These are phyloP conservation scores for Rutilus rutilus DNA, from an alignment of 2,113 vertebrate genomes.

Conservation along the genomic window DNA sequence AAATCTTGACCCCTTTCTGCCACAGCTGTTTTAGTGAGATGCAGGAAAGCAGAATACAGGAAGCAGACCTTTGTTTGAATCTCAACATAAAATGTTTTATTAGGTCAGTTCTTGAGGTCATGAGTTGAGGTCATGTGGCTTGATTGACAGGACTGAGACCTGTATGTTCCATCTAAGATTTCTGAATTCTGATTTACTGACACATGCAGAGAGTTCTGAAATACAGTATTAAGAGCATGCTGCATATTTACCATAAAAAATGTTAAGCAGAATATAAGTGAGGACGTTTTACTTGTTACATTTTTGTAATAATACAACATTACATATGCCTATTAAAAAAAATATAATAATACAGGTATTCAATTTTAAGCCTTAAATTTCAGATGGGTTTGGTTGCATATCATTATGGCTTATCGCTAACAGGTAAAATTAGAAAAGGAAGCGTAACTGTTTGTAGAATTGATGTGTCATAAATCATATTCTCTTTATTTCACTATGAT, in stretches of 20 bases:
- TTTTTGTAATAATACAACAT: neutral
- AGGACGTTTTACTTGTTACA: neutral
- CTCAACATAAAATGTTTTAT: neutral
- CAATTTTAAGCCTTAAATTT: neutral
- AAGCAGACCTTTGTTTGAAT: neutral
- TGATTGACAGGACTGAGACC: neutral
- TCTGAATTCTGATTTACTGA: conserved; percentile 1
- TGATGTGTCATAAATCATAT: neutral
- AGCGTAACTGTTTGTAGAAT: neutral
- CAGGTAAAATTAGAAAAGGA: neutral
- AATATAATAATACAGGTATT: neutral
- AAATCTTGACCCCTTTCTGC: neutral
- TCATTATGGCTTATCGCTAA: neutral
- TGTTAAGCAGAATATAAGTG: neutral
- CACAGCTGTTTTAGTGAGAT: neutral
- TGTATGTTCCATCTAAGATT: neutral
- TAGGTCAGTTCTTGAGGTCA: neutral
- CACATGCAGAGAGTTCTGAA: neutral
- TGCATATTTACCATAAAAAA: conserved; percentile 1
- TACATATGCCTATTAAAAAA: neutral
- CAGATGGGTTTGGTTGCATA: neutral
- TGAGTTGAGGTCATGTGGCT: neutral
- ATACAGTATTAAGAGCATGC: conserved; percentile 12
- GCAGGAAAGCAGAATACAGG: neutral
- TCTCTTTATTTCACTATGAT: neutral